Conservation (phyloP, 2,113 vertebrate species). For the Nettapus auritus region DNA sequence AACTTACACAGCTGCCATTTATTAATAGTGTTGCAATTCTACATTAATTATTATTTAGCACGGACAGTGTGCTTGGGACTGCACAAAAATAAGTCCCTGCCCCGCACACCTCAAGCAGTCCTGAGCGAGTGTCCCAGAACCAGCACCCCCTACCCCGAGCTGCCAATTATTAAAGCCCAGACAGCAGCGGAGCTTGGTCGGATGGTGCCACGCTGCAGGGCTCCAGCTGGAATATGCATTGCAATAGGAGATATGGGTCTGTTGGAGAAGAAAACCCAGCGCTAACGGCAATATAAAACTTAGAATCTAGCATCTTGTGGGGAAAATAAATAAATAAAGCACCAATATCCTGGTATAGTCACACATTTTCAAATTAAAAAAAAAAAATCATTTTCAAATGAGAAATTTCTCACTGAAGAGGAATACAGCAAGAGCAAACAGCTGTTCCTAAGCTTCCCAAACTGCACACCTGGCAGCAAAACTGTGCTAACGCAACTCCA, state of each 20-base stretch:
- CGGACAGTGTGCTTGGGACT: neutral
- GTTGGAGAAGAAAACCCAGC: neutral
- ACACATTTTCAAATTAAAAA: neutral
- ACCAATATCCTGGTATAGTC: neutral
- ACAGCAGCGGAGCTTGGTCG: neutral
- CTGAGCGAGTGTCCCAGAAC: neutral
- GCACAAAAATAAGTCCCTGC: slow-evolving; percentile 12
- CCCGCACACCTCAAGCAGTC: neutral
- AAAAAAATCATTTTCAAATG: neutral
- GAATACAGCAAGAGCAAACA: neutral
- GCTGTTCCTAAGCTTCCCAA: neutral
- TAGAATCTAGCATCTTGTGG: neutral
- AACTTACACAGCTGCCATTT: neutral
- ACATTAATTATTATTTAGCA: slow-evolving; percentile 41
- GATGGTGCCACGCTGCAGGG: neutral
- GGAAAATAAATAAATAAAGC: neutral
- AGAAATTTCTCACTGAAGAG: neutral
- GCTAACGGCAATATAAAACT: neutral
- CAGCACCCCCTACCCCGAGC: neutral
- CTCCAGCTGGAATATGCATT: neutral
- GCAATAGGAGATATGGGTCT: neutral
- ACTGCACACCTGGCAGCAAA: neutral
- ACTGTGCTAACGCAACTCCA: neutral
- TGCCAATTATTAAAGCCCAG: neutral
- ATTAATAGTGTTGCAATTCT: slow-evolving; percentile 41